Evolutionary conservation across 64 coral and sea anemone species (phyloP), one percentile per base, ranked within the genome.

Genomic region (Trachythela sp.): DNA sequence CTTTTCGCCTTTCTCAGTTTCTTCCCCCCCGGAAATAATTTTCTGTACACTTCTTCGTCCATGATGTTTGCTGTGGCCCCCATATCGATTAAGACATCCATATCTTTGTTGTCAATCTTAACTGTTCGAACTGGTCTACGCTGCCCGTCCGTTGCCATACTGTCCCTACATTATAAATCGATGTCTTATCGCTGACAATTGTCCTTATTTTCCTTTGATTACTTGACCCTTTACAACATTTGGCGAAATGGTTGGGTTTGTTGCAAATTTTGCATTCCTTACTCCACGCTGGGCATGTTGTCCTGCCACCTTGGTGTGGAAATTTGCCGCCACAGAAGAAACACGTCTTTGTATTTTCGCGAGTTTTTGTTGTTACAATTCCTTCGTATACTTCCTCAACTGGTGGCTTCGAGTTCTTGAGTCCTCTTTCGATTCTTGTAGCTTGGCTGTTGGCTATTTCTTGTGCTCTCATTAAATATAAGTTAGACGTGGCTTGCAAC

Each of bases 401-500:
- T 52, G 49, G 13, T 52, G 49, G 49, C 22, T 52, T 11, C 49
- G 22, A 52, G 49, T 52, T 52, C 49, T 52, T 52, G 22, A 2
- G 84, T 32, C 54, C 84, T 33, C 18, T 86, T 86, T 86, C 48
- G 30, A 86, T 86, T 86, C 84, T 86, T 48, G 48, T 48, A 26
- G 48, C 45, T 86, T 54, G 48, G 9, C 54, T 86, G 54, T 86
- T 13, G 17, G 30, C 48, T 52, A 86, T 14, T 86, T 86, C 84
- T 52, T 86, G 84, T n/a, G 84, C 45, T 86, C 84, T 86, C n/a
- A n/a, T n/a, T n/a, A n/a, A n/a, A n/a, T n/a, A n/a, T n/a, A n/a
- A n/a, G n/a, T n/a, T n/a, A n/a, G n/a, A n/a, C n/a, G n/a, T n/a
- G n/a, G n/a, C n/a, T n/a, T n/a, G n/a, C n/a, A n/a, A n/a, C n/a